Conservation (phyloP, 1,140 invertebrate species). For the Ceratina japonica region DNA sequence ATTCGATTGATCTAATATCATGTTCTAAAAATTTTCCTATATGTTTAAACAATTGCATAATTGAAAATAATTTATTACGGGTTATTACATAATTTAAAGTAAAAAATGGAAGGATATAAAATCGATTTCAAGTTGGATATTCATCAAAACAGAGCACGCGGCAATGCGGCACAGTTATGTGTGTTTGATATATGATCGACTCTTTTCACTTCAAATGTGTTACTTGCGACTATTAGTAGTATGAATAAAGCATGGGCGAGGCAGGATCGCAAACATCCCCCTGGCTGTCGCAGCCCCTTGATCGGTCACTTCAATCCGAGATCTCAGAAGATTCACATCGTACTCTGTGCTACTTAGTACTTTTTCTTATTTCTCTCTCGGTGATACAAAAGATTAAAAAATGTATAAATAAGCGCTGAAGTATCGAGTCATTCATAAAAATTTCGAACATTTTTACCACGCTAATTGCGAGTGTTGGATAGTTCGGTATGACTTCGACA, state of each 20-base stretch:
- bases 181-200: neutral
- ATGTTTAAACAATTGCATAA: too few relatives aligned
- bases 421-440: neutral
- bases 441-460: neutral
- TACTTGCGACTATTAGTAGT: neutral
- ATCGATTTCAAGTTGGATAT: too few relatives aligned
- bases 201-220: neutral
- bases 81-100: too few relatives aligned
- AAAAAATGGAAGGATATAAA: neutral
- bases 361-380: neutral
- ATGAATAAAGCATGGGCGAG: slow-evolving; percentile 6
- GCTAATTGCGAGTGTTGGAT: neutral
- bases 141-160: too few relatives aligned
- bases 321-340: slow-evolving; percentile 16
- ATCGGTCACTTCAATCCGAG: slow-evolving; percentile 24
- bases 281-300: neutral
- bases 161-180: too few relatives aligned
- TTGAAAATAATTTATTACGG: too few relatives aligned
- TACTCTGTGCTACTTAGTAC: neutral
- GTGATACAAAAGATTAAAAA: neutral
- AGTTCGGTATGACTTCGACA: neutral
- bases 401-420: neutral
- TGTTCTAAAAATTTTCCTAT: too few relatives aligned
- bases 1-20: too few relatives aligned
- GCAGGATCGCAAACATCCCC: slow-evolving; percentile 16